Evolutionary conservation across 2,113 vertebrate genomes (phyloP), one percentile per base, ranked within the genome.

Genomic region (Leucopsar rothschildi): DNA sequence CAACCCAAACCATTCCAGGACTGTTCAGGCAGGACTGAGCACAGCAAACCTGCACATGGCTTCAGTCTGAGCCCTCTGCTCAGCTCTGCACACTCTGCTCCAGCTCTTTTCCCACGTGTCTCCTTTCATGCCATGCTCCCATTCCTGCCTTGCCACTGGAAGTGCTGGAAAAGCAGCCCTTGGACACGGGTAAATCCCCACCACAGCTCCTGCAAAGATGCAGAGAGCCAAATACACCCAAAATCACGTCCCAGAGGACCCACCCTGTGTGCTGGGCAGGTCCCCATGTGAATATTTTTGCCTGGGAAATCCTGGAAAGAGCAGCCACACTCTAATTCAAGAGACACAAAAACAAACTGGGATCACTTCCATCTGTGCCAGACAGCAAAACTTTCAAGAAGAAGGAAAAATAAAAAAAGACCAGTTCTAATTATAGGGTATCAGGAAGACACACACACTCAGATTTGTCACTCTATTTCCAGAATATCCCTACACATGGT

Each of bases 271-370:
- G 5, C 0, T 24, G 75, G 63, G 94, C 80, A 37, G 75, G 68
- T 70, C 82, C 88, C 50, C 47, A 6, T 9, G 61, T 0, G 5
- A 40, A 2, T 28, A 75, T 68, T 76, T 93, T 55, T 79, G 90
- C 92, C 82, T 91, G 90, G 90, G 92, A 95, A 96, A 93, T 85
- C 95, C 95, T 96, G 90, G 93, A 94, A 95, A 95, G 90, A 96
- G 92, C 92, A 95, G 31, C 69, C 61, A 4, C 0, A 1, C 65
- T 84, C 70, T 85, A 71, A 93, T 91, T 95, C 92, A 52, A 94
- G 88, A 92, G 88, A 63, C 87, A 93, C 88, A 90, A 92, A 94
- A 93, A 53, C 96, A 95, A 93, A 89, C 94, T 75, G 91, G 92
- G 83, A 94, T 75, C 33, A 14, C 44, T 94, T 97, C 94, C 92